A percentile compares a stretch with the other conserved stretches of the same genome.
Evolutionary conservation across 1,140 invertebrate species (phyloP).

Genomic region (Drosophila sucinea): DNA sequence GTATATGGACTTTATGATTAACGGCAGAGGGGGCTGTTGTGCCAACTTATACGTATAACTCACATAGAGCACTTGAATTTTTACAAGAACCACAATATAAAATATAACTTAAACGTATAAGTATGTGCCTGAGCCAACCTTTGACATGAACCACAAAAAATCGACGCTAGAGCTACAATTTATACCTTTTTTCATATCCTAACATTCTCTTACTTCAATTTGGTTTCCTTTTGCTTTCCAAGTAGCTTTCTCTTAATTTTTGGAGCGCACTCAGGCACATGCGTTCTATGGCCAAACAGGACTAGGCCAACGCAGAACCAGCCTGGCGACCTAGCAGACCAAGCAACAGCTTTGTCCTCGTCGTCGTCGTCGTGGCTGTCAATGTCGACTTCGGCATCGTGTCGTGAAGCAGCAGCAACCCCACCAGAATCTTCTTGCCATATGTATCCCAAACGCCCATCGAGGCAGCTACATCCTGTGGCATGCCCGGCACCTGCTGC

Average conservation of each 20-base stretch:
- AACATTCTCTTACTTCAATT: conserved; percentile 33
- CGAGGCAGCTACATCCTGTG: conserved; percentile 59
- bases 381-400: conserved; percentile 9
- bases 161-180: conserved; percentile 24
- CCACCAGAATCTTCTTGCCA: conserved; percentile 7
- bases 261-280: conserved; percentile 22
- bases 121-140: neutral
- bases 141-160: conserved; percentile 3
- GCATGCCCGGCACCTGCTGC: conserved; percentile 73
- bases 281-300: conserved; percentile 49
- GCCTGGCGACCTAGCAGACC: conserved; percentile 23
- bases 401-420: neutral
- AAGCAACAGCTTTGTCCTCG: conserved; percentile 51
- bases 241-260: neutral
- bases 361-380: conserved; percentile 27
- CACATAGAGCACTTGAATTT: no score
- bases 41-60: no score
- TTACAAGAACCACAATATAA: no score
- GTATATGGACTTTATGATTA: no score
- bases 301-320: conserved; percentile 66
- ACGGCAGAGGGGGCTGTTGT: no score
- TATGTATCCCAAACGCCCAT: conserved; percentile 21
- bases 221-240: neutral
- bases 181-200: conserved; percentile 13
- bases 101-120: neutral